phyloP scores from a whole-genome alignment of 2,113 vertebrate species.

The Entosphenus tridentatus region DNA sequence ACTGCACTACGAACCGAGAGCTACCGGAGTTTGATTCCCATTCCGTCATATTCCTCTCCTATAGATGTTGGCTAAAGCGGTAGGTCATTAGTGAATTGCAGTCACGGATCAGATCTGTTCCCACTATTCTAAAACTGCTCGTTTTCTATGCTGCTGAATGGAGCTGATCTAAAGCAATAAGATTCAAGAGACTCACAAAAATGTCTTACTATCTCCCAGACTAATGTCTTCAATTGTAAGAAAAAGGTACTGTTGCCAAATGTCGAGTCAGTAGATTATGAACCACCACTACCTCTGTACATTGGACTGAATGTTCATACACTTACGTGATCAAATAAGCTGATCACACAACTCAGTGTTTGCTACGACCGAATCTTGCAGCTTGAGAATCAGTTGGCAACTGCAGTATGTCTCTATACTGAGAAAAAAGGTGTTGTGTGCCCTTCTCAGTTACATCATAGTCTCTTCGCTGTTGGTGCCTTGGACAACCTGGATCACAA shows the following conservation, averaged over 20 bases:
- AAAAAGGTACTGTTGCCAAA: background rate
- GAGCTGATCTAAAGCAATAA: background rate
- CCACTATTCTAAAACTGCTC: background rate
- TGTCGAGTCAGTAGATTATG: background rate
- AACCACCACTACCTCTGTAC: background rate
- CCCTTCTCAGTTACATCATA: background rate
- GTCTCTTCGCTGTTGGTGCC: background rate
- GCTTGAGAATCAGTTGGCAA: background rate
- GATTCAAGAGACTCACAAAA: background rate
- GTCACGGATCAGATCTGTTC: background rate
- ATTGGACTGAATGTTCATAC: background rate
- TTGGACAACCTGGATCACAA: background rate
- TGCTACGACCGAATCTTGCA: background rate
- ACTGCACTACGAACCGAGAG: too few relatives aligned
- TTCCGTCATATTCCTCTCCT: too few relatives aligned
- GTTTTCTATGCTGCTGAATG: background rate
- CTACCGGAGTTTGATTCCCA: too few relatives aligned
- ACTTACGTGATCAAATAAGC: background rate
- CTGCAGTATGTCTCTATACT: background rate
- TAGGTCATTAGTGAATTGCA: too few relatives aligned
- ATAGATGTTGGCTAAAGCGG: too few relatives aligned
- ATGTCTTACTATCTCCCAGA: slow-evolving; percentile 2
- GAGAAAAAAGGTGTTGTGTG: background rate
- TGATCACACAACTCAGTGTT: slow-evolving; percentile 1
- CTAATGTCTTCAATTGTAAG: background rate